Base-by-base conservation (phyloP, 2,888 invertebrate species). In the Stegophylla sp. region DNA sequence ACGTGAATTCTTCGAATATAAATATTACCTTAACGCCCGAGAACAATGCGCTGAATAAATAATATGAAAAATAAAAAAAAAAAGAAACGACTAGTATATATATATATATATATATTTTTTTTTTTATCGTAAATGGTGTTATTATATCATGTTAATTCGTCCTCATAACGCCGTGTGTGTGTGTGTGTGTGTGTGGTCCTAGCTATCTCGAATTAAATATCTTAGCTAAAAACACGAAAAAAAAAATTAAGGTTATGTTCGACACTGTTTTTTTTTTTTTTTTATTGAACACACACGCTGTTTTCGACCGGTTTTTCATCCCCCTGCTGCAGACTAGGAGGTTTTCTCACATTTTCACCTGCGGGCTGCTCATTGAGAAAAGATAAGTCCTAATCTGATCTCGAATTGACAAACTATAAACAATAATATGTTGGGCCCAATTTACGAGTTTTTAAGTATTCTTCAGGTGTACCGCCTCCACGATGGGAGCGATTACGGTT, bases 1-100 rank as follows among this genome's bases (percentile, higher is more conserved):
- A 69, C 41, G 66, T 59, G 59, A 77, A 69, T 77, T 77, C 64
- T 41, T 66, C 17, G 26, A 23, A 66, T 66, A 66, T 66, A 76
- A 69, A 77, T n/a, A n/a, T 67, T 77, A 77, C 67, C 56, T 77
- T 77, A 69, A 69, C 77, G 67, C 67, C 59, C 67, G 34, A 69
- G 77, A 67, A 77, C 77, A 77, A 69, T 77, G 77, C 77, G 77
- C 77, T 45, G 67, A 69, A 77, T 69, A 77, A 77, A 77, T 67
- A 66, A 76, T 43, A 56, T 48, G 48, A 17, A n/a, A 4, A 51
- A 61, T 59, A 59, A 26, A 26, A 34, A 41, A 51, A 53, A 26
- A 76, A 53, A 53, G 13, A 43, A 28, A 66, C 51, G 56, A 20
- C 66, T 56, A 56, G 53, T 53, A 43, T 63, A 28, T 48, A 45